phyloP scores from a whole-genome alignment of 2,113 vertebrate genomes.

The Phodopus roborovskii region DNA sequence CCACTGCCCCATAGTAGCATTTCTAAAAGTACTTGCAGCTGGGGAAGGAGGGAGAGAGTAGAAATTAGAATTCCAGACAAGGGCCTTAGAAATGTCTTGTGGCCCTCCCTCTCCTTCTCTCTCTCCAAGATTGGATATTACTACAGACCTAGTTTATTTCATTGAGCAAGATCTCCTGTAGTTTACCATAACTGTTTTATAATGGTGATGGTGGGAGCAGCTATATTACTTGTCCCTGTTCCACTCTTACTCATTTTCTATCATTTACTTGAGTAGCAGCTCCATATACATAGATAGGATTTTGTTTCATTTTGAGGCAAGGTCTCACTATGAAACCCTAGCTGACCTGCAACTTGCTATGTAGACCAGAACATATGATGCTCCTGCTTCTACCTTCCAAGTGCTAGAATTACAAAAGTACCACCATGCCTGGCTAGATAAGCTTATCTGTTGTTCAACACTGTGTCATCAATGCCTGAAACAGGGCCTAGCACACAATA shows the following conservation, averaged over 20 bases:
- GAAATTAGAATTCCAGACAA: not conserved
- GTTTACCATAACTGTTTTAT: not conserved
- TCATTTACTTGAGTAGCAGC: slow-evolving; percentile 14
- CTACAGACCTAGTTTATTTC: not conserved
- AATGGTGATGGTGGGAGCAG: not conserved
- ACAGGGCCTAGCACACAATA: not conserved
- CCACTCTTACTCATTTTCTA: slow-evolving; percentile 36
- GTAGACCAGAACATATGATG: not conserved
- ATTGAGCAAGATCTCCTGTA: not conserved
- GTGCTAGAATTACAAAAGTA: not conserved
- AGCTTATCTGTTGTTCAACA: slow-evolving; percentile 47
- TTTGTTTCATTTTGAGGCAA: not conserved
- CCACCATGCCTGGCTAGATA: not conserved
- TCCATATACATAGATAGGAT: not conserved
- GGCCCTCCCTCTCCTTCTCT: not conserved
- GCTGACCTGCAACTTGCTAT: not conserved
- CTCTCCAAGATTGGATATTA: not conserved
- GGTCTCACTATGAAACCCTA: not conserved
- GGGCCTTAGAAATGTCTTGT: not conserved
- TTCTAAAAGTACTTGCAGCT: not conserved
- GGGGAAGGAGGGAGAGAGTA: not conserved
- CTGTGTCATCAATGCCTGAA: slow-evolving; percentile 22
- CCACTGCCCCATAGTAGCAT: too few species aligned
- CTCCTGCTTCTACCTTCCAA: not conserved
- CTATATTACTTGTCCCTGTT: too few species aligned